Percentiles rank a stretch among this genome's conserved stretches.
Evolutionary conservation across 2,113 vertebrate genomes (phyloP).

Genomic region (Ardeotis arabs): DNA sequence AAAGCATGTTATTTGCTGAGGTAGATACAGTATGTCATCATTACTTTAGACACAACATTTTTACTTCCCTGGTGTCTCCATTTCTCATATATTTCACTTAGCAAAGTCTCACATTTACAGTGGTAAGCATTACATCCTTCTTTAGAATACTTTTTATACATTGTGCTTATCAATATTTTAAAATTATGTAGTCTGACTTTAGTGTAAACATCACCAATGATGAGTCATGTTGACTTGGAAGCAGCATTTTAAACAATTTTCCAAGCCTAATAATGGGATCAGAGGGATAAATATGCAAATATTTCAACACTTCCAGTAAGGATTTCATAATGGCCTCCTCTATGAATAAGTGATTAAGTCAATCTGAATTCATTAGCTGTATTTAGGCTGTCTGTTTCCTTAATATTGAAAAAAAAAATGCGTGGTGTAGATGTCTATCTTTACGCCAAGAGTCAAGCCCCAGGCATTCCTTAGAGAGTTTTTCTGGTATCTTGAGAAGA

Average conservation of each 20-base stretch:
- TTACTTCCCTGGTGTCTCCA: neutral
- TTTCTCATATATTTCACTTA: neutral
- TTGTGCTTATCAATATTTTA: neutral
- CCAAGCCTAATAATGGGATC: neutral
- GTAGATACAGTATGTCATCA: neutral
- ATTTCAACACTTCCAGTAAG: neutral
- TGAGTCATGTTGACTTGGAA: neutral
- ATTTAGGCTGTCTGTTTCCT: neutral
- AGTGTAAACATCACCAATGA: neutral
- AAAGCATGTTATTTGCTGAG: neutral
- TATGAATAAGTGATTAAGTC: slow-evolving; percentile 8
- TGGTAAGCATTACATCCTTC: neutral
- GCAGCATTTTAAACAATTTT: neutral
- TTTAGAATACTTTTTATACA: neutral
- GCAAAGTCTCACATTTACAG: neutral
- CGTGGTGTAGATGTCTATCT: neutral
- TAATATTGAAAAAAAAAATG: slow-evolving; percentile 27
- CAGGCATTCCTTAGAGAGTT: slow-evolving; percentile 52
- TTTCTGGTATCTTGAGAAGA: slow-evolving; percentile 54
- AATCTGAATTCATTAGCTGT: slow-evolving; percentile 36
- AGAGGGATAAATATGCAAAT: neutral
- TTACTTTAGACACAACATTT: neutral
- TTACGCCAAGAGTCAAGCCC: neutral
- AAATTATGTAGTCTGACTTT: neutral
- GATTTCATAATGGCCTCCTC: neutral